Percentiles rank a stretch among this genome's conserved stretches.
These are phyloP conservation scores for Ridgeia piscesae DNA, from an alignment of 1,140 invertebrate species.

Conservation along the genomic window DNA sequence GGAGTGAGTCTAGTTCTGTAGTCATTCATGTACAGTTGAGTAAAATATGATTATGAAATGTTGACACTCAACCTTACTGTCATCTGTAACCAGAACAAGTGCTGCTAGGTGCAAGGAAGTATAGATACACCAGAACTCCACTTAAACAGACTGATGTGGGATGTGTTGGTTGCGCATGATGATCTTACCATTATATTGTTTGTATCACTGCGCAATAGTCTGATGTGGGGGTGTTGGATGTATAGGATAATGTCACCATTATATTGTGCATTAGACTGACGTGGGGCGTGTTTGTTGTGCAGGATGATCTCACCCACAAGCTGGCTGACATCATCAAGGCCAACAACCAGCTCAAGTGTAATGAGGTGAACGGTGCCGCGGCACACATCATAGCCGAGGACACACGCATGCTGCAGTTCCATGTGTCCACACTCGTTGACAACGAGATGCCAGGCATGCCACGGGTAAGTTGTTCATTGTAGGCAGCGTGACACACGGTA, in stretches of 20 bases:
- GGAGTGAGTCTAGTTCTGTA: not conserved
- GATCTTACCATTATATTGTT: too few relatives aligned
- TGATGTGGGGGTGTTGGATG: not conserved
- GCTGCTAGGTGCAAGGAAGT: not conserved
- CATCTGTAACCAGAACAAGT: too few relatives aligned
- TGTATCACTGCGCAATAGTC: too few relatives aligned
- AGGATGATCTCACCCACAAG: slow-evolving; percentile 99
- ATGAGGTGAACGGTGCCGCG: slow-evolving; percentile 94
- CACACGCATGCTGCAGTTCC: slow-evolving; percentile 97
- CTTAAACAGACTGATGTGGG: not conserved
- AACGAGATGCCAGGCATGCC: slow-evolving; percentile 99
- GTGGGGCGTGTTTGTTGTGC: slow-evolving; percentile 37
- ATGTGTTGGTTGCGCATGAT: too few relatives aligned
- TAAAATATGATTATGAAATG: not conserved
- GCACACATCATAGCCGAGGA: slow-evolving; percentile 96
- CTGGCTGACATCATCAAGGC: slow-evolving; percentile 97
- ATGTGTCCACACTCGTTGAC: slow-evolving; percentile 96
- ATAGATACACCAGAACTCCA: not conserved
- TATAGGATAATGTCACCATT: not conserved
- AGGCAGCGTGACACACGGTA: not conserved
- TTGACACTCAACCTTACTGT: too few relatives aligned
- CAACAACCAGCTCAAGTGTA: slow-evolving; percentile 92
- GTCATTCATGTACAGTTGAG: not conserved
- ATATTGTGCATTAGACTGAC: not conserved
- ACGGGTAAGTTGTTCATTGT: slow-evolving; percentile 59